phyloP scores from a whole-genome alignment of 2,113 vertebrate species.

The Vulpes vulpes region DNA sequence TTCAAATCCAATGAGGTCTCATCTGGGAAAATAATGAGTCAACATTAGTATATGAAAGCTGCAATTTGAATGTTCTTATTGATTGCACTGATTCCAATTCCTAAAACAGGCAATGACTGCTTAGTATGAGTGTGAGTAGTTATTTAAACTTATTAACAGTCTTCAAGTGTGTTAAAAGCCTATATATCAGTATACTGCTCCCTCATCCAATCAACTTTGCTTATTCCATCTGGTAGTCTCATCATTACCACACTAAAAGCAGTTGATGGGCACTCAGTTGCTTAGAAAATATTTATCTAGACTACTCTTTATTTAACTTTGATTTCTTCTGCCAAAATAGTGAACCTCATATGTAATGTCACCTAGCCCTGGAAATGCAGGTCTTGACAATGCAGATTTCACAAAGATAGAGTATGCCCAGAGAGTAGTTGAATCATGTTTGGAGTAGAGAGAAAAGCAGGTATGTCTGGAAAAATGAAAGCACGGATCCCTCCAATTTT shows the following conservation, averaged over 20 bases:
- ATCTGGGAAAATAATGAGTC: not conserved
- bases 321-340: not conserved
- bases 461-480: not conserved
- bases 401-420: not conserved
- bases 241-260: not conserved
- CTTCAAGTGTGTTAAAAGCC: not conserved
- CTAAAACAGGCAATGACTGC: not conserved
- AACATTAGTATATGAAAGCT: not conserved
- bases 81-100: not conserved
- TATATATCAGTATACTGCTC: not conserved
- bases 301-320: not conserved
- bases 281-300: not conserved
- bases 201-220: not conserved
- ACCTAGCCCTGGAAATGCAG: not conserved
- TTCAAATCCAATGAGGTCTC: not conserved
- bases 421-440: not conserved
- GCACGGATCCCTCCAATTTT: not conserved
- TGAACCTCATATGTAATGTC: not conserved
- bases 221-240: not conserved
- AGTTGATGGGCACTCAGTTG: not conserved
- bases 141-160: not conserved
- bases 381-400: not conserved
- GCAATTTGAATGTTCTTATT: not conserved
- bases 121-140: not conserved
- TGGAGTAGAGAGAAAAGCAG: not conserved